Conservation (phyloP, 2,113 vertebrate species). For the Tretioscincus oriximinensis region DNA sequence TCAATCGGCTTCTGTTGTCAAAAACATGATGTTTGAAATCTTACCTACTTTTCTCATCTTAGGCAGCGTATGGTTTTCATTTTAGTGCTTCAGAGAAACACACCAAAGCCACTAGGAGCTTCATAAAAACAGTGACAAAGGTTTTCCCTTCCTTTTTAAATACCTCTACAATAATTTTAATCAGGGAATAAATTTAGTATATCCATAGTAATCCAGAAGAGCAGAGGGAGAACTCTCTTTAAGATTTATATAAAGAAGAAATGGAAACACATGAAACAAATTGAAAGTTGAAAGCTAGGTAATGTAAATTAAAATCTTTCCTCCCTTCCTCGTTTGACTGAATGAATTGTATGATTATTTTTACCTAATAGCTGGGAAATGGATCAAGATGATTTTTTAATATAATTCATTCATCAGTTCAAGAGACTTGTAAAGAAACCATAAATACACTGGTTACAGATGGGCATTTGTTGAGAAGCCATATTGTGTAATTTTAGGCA, state of each 20-base stretch:
- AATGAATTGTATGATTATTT: conserved; percentile 66
- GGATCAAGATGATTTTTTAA: conserved; percentile 53
- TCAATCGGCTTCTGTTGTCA: background rate
- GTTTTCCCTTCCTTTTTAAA: conserved; percentile 7
- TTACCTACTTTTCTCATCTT: background rate
- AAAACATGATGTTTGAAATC: background rate
- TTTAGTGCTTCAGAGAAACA: conserved; percentile 13
- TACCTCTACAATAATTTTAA: conserved; percentile 48
- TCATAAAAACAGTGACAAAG: conserved; percentile 41
- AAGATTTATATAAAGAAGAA: conserved; percentile 42
- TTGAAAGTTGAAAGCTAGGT: conserved; percentile 52
- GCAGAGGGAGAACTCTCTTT: conserved; percentile 49
- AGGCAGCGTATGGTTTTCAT: conserved; percentile 28
- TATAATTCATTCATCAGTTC: conserved; percentile 26
- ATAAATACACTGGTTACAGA: conserved; percentile 50
- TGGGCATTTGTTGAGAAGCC: conserved; percentile 15
- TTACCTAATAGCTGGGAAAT: conserved; percentile 64
- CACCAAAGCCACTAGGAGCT: conserved; percentile 40
- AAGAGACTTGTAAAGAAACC: conserved; percentile 31
- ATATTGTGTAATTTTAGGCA: background rate
- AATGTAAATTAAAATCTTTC: conserved; percentile 66
- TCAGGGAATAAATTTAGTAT: conserved; percentile 32
- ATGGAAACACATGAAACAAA: conserved; percentile 67
- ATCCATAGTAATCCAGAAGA: conserved; percentile 55
- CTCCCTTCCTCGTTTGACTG: conserved; percentile 60